Evolutionary conservation across 92 coral and sea anemone genomes (phyloP).

Genomic region (Palythoa grandiflora): DNA sequence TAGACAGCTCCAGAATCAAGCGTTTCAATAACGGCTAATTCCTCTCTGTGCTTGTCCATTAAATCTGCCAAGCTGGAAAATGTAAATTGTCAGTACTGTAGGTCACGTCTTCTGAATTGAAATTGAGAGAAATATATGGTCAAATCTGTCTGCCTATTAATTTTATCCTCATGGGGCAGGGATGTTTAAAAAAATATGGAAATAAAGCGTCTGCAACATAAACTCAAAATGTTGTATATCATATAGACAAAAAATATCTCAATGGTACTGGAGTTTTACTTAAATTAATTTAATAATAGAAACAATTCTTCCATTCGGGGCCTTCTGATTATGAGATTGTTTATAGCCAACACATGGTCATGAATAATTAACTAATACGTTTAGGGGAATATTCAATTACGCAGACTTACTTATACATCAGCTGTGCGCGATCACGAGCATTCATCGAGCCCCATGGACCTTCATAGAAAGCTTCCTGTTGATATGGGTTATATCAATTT

Average conservation of each 20-base stretch:
- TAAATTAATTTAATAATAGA: too few relatives aligned
- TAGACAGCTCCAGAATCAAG: constrained; percentile 99
- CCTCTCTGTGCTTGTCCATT: constrained; percentile 94
- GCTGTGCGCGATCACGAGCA: constrained; percentile 93
- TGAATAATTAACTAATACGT: background rate
- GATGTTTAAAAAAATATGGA: too few relatives aligned
- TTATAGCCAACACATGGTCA: too few relatives aligned
- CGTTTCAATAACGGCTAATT: constrained; percentile 93
- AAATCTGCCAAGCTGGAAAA: constrained; percentile 85
- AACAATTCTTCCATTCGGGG: too few relatives aligned
- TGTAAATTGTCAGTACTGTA: background rate
- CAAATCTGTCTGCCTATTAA: too few relatives aligned
- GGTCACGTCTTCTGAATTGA: background rate
- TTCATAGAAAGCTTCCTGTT: constrained; percentile 89
- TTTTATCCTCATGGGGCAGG: too few relatives aligned
- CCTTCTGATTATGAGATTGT: too few relatives aligned
- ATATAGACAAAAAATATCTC: too few relatives aligned
- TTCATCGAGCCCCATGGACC: constrained; percentile 99
- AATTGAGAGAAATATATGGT: too few relatives aligned
- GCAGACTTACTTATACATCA: constrained; percentile 82
- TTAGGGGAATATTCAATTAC: background rate
- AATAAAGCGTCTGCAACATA: too few relatives aligned
- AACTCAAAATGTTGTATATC: too few relatives aligned
- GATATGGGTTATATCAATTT: background rate
- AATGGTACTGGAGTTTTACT: too few relatives aligned